These are phyloP conservation scores for Tylochromis polylepis DNA, from an alignment of 2,113 vertebrate species.

Conservation along the genomic window DNA sequence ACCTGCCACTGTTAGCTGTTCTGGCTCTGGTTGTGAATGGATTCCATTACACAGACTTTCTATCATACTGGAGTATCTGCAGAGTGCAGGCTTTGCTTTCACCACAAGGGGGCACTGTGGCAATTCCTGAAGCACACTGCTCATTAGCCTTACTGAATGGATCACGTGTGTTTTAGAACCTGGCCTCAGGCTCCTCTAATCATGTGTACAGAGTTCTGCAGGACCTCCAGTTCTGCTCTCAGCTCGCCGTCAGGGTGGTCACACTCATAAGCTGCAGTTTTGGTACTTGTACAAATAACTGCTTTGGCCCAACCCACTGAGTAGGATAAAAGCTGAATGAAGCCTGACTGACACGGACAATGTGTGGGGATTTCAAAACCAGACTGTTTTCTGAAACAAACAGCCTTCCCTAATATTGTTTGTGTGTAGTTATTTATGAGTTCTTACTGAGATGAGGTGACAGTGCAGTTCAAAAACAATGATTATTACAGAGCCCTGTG, in stretches of 20 bases:
- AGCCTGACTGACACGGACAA: not conserved
- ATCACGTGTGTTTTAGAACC: not conserved
- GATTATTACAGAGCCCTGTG: not conserved
- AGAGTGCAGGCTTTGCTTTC: not conserved
- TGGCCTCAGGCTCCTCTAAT: too few species aligned
- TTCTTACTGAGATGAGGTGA: not conserved
- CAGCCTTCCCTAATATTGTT: not conserved
- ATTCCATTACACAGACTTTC: not conserved
- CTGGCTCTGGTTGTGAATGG: not conserved
- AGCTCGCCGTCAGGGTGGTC: not conserved
- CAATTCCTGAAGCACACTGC: not conserved
- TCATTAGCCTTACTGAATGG: not conserved
- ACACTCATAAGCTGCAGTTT: not conserved
- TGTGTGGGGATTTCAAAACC: not conserved
- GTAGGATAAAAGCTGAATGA: not conserved
- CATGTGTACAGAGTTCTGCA: not conserved
- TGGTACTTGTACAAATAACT: not conserved
- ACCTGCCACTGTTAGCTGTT: not conserved
- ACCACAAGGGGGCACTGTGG: not conserved
- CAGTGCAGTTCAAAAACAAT: not conserved
- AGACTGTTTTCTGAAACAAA: not conserved
- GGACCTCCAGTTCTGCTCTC: accelerated
- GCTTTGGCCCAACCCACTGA: not conserved
- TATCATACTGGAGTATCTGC: not conserved
- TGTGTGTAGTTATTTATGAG: not conserved